These are phyloP conservation scores for Fringilla coelebs DNA, from an alignment of 2,797 vertebrate species.

Conservation along the genomic window DNA sequence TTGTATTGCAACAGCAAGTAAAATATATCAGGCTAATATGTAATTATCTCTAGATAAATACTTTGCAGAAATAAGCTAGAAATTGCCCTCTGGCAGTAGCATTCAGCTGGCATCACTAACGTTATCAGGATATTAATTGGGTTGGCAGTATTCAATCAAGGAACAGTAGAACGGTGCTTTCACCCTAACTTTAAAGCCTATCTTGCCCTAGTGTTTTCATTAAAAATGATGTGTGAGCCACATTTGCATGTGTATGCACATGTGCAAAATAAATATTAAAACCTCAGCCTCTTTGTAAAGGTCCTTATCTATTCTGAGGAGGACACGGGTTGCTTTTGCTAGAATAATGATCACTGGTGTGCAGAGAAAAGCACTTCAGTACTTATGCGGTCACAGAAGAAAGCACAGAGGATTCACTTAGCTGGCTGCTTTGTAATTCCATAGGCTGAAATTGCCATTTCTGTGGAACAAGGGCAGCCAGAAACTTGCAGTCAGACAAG, in stretches of 20 bases:
- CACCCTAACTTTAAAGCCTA: neutral
- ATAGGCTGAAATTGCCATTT: slow-evolving; percentile 21
- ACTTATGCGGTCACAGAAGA: neutral
- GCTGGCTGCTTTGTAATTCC: slow-evolving; percentile 11
- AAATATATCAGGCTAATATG: neutral
- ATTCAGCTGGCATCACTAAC: neutral
- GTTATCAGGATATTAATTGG: neutral
- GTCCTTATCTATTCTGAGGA: slow-evolving; percentile 16
- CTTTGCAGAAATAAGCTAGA: slow-evolving; percentile 13
- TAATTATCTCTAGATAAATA: slow-evolving; percentile 46
- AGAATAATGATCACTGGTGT: neutral
- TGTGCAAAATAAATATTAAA: slow-evolving; percentile 6
- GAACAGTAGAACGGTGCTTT: neutral
- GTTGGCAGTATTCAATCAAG: slow-evolving; percentile 16
- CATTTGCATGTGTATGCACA: neutral
- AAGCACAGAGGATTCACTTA: slow-evolving; percentile 17
- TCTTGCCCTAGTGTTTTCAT: neutral
- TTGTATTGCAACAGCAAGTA: slow-evolving; percentile 20
- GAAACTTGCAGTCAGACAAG: neutral
- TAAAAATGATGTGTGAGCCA: neutral
- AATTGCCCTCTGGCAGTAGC: neutral
- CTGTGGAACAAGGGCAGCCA: neutral
- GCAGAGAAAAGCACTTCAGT: neutral
- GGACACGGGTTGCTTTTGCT: neutral
- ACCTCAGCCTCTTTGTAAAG: neutral